A percentile compares a stretch with the other conserved stretches of the same genome.
phyloP scores from a whole-genome alignment of 30 jellyfish, hydroid and myxozoan genomes.

The Catostylus mosaicus region DNA sequence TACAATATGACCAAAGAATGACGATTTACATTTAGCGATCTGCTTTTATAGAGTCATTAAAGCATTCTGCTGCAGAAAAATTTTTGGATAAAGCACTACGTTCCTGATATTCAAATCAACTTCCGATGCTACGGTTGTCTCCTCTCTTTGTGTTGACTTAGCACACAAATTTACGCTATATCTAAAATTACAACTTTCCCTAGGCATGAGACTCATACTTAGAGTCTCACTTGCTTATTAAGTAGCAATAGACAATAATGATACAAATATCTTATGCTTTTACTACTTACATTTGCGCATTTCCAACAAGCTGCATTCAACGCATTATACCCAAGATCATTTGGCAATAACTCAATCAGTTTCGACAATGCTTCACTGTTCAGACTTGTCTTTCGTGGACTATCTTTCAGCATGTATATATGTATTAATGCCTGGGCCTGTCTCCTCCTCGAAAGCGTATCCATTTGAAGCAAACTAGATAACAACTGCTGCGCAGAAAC shows the following conservation, averaged over 20 bases:
- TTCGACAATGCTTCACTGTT: constrained; percentile 18
- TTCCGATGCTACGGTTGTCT: no score
- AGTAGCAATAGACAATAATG: neutral
- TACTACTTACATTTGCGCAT: constrained; percentile 74
- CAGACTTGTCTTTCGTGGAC: constrained; percentile 61
- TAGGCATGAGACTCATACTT: no score
- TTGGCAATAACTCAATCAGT: constrained; percentile 53
- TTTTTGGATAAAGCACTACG: no score
- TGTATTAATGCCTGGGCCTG: constrained; percentile 72
- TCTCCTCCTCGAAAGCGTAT: constrained; percentile 57
- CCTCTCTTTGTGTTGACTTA: no score
- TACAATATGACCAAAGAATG: no score
- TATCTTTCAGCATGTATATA: constrained; percentile 55
- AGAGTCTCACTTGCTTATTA: neutral
- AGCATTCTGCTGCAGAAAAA: no score
- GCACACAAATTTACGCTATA: no score
- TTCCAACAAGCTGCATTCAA: constrained; percentile 69
- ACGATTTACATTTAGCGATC: no score
- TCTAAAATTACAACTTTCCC: no score
- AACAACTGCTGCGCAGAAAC: constrained; percentile 74
- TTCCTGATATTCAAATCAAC: no score
- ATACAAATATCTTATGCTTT: neutral
- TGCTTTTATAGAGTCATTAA: no score
- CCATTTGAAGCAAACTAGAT: constrained; percentile 45
- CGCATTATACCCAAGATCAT: constrained; percentile 64